Conservation (phyloP, 2,888 invertebrate species). For the Magallana nippona region DNA sequence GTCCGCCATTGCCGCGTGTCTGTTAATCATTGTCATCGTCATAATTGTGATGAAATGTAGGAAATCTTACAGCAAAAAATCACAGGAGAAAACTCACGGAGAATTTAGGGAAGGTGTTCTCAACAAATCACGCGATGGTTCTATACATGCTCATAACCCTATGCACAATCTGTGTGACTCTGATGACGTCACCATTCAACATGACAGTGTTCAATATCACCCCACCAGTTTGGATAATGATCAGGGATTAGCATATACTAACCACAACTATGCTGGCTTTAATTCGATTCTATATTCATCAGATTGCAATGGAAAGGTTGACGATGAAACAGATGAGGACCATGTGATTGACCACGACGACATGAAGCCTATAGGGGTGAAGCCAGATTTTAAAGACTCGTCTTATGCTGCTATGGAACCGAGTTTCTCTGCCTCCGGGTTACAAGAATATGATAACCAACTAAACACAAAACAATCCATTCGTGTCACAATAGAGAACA, state of each 20-base stretch:
- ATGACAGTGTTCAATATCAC: slow-evolving; percentile 36
- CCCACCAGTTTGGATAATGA: neutral
- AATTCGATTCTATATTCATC: too few relatives aligned
- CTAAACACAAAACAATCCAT: neutral
- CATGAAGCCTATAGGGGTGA: slow-evolving; percentile 18
- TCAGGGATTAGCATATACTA: slow-evolving; percentile 13
- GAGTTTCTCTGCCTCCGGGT: neutral
- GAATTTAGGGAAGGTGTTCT: slow-evolving; percentile 27
- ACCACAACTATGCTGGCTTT: neutral
- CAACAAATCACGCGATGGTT: slow-evolving; percentile 36
- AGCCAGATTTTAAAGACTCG: neutral
- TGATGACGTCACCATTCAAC: slow-evolving; percentile 13
- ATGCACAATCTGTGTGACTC: slow-evolving; percentile 6
- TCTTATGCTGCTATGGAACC: slow-evolving; percentile 1
- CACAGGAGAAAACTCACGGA: neutral
- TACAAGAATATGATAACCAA: slow-evolving; percentile 29
- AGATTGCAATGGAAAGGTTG: neutral
- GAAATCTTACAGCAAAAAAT: neutral
- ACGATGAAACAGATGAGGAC: slow-evolving; percentile 8
- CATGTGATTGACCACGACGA: slow-evolving; percentile 15
- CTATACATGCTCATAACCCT: slow-evolving; percentile 40
- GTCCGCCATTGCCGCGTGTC: slow-evolving; percentile 52
- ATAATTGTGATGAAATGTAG: slow-evolving; percentile 45
- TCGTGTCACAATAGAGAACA: neutral
- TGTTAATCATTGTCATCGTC: slow-evolving; percentile 51